Evolutionary conservation across 2,113 vertebrate genomes (phyloP), one percentile per base, ranked within the genome.

Genomic region (Sinosuthora webbiana): DNA sequence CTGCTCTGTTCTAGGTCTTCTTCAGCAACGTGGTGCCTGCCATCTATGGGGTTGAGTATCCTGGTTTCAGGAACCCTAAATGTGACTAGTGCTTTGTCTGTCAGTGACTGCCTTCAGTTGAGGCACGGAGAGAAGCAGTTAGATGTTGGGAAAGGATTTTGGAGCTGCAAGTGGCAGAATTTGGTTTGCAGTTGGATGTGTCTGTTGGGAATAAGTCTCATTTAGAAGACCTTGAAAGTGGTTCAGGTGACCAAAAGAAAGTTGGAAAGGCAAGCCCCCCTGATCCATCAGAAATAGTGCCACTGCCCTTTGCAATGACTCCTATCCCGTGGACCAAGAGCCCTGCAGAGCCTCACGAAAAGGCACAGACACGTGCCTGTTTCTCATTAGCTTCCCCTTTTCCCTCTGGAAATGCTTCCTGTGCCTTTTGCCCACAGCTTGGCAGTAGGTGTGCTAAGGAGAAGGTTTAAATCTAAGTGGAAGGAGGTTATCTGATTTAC

Each of bases 341-440:
- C 15, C 25, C 28, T 9, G 27, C 41, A 76, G n/a, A 75, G 4
- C 28, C 27, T 50, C 74, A 15, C 0, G 0, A 62, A 57, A 60
- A 53, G 22, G 25, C 11, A 9, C 3, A 3, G 53, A 45, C 28
- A 25, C 0, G 0, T 60, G 59, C 19, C 47, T 90, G 49, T 45
- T 90, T 55, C 88, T 92, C 42, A 63, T 94, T 74, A 88, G n/a
- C 55, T 88, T 85, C 53, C 37, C 18, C 67, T 73, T 87, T 75
- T 85, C 82, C 70, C 85, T 85, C 53, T 93, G 78, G 57, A 87
- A 91, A 73, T 37, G 30, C 35, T 82, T 42, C 56, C 62, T 0
- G 0, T 76, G 81, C 53, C 37, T 91, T 96, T 62, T 19, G 10
- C 13, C 49, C 6, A 1, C 13, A 64, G 50, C 64, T 63, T 89